These are phyloP conservation scores for Apis cerana DNA, from an alignment of 1,140 invertebrate genomes.

Conservation along the genomic window DNA sequence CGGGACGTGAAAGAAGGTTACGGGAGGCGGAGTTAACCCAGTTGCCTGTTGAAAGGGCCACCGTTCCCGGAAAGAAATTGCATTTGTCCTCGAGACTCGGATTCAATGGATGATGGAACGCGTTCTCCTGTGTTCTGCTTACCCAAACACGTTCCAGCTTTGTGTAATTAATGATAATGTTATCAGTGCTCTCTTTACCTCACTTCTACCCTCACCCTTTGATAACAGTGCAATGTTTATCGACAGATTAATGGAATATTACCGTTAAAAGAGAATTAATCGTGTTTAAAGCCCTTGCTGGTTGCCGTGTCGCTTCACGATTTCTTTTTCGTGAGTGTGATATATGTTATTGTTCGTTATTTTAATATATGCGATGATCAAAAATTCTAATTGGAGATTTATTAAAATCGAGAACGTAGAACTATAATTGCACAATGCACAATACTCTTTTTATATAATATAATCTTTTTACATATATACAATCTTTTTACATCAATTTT, in stretches of 20 bases:
- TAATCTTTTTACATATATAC: no score
- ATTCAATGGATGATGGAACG: conserved; percentile 46
- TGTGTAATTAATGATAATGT: conserved; percentile 50
- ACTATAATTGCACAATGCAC: no score
- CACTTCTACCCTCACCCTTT: not conserved
- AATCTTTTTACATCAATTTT: no score
- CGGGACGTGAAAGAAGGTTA: conserved; percentile 59
- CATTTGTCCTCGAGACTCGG: conserved; percentile 51
- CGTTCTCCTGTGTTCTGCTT: conserved; percentile 20
- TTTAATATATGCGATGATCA: not conserved
- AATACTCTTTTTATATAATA: no score
- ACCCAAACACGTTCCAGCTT: conserved; percentile 28
- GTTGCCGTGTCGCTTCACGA: not conserved
- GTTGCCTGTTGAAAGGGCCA: conserved; percentile 66
- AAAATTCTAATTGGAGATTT: no score
- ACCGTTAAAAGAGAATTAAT: conserved; percentile 56
- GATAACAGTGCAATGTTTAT: conserved; percentile 57
- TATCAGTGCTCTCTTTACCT: conserved; percentile 27
- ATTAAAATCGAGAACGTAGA: no score
- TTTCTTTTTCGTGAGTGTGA: not conserved
- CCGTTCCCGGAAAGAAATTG: conserved; percentile 55
- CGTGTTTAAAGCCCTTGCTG: not conserved
- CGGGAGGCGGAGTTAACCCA: conserved; percentile 71
- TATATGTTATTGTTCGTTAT: not conserved
- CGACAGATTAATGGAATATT: conserved; percentile 64